Evolutionary conservation across 2,888 invertebrate species (phyloP).

Genomic region (Apamea crenata): DNA sequence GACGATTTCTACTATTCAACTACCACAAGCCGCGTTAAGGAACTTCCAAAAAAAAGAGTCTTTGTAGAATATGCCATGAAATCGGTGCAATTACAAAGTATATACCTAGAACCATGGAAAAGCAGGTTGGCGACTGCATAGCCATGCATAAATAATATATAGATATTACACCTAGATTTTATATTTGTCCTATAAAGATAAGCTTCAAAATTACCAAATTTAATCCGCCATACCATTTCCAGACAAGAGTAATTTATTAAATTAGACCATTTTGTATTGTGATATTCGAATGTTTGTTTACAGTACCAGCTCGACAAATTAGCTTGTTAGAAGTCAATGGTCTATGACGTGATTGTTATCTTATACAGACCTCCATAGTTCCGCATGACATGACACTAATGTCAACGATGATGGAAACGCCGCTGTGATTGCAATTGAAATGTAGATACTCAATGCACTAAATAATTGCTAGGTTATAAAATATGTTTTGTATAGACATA

Average conservation of each 20-base stretch:
- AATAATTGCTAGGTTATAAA: no score
- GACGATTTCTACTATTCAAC: background rate
- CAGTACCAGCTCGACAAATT: background rate
- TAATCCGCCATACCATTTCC: background rate
- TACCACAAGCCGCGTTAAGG: background rate
- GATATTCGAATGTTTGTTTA: background rate
- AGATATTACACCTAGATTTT: background rate
- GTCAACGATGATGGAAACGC: background rate
- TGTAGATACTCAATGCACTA: background rate
- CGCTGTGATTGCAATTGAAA: background rate
- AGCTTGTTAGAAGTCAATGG: slow-evolving; percentile 15
- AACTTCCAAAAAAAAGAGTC: background rate
- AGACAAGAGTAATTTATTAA: background rate
- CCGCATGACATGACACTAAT: slow-evolving; percentile 22
- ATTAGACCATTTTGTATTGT: slow-evolving; percentile 3
- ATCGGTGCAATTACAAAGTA: background rate
- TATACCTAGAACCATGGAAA: background rate
- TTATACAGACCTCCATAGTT: background rate
- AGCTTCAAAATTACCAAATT: slow-evolving; percentile 4
- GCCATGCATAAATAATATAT: background rate
- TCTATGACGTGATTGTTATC: slow-evolving; percentile 2
- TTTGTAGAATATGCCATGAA: background rate
- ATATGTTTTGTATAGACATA: no score
- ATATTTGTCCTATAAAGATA: slow-evolving; percentile 1
- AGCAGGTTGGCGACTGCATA: background rate